Evolutionary conservation across 2,797 vertebrate species (phyloP), one percentile per base, ranked within the genome.

Genomic region (Parauchenoglanis ngamensis): DNA sequence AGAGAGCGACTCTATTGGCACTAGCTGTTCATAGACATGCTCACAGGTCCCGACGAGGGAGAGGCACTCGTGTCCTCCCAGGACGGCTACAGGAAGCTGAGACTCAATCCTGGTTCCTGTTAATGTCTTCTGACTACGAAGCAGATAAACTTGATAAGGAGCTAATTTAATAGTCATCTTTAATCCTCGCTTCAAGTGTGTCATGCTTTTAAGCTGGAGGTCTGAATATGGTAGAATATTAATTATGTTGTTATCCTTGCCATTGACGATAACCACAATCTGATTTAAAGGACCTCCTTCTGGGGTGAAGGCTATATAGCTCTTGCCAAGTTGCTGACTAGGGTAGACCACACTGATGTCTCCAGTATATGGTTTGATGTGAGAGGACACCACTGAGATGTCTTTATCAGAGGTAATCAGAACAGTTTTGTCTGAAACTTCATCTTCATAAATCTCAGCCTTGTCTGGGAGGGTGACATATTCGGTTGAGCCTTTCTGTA

Each of bases 21-120:
- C 75, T 4, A 93, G 77, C 73, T 93, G 93, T 85, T 92, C 90
- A 78, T 90, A 93, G 54, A 93, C 85, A 78, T 93, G 93, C n/a
- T 90, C 89, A 72, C 93, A 93, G 57, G 82, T 81, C 6, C 7
- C 15, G 0, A 19, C 0, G 31, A 88, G 35, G 10, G 6, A 25
- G 3, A 87, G 59, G 81, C 93, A 93, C 85, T 91, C 86, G 17
- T 92, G 90, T 11, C 93, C 93, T 4, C 82, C 83, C 54, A 93
- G 75, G 5, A 93, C 87, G 10, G 92, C 93, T 75, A 93, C 49
- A 0, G 92, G 92, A 11, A 59, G n/a, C 6, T 75, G 85, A 35
- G 93, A 90, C 7, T 31, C 61, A 3, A 93, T 76, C 86, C 72
- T 88, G 0, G 59, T 92, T 83, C 93, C 92, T 52, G 92, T 87